Evolutionary conservation across 2,888 invertebrate genomes (phyloP).

Genomic region (Dilophus febrilis): DNA sequence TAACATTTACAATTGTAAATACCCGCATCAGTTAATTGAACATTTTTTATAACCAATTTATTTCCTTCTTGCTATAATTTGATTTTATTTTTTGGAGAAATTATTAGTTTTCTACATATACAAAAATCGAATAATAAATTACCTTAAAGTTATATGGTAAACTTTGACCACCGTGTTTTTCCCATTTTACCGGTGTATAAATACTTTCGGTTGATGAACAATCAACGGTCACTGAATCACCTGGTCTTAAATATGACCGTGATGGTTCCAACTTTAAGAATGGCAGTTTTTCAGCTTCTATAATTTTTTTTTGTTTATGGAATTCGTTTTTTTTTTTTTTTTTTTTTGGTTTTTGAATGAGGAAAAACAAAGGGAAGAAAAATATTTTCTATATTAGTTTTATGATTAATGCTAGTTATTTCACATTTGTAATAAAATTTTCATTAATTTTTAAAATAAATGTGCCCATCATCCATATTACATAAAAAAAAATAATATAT

Average conservation of each 20-base stretch:
- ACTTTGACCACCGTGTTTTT: slow-evolving; percentile 22
- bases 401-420: too few species aligned
- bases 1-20: slow-evolving; percentile 63
- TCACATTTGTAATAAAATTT: too few species aligned
- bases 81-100: too few species aligned
- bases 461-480: too few species aligned
- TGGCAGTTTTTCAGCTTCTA: slow-evolving; percentile 11
- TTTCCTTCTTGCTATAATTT: slow-evolving; percentile 30
- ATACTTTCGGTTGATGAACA: slow-evolving; percentile 25
- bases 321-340: too few species aligned
- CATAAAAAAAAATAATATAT: too few species aligned
- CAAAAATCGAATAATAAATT: slow-evolving; percentile 4
- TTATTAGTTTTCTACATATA: background rate
- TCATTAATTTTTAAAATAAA: too few species aligned
- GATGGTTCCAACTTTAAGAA: slow-evolving; percentile 26
- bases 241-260: slow-evolving; percentile 20
- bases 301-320: slow-evolving; percentile 10
- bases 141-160: slow-evolving; percentile 24
- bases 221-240: slow-evolving; percentile 29
- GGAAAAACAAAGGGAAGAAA: background rate
- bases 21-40: slow-evolving; percentile 65
- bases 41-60: slow-evolving; percentile 48
- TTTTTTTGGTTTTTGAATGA: too few species aligned
- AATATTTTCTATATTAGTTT: too few species aligned
- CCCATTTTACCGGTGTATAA: slow-evolving; percentile 26